Conservation (phyloP, 2,113 vertebrate species). For the Mormoops blainvillei region DNA sequence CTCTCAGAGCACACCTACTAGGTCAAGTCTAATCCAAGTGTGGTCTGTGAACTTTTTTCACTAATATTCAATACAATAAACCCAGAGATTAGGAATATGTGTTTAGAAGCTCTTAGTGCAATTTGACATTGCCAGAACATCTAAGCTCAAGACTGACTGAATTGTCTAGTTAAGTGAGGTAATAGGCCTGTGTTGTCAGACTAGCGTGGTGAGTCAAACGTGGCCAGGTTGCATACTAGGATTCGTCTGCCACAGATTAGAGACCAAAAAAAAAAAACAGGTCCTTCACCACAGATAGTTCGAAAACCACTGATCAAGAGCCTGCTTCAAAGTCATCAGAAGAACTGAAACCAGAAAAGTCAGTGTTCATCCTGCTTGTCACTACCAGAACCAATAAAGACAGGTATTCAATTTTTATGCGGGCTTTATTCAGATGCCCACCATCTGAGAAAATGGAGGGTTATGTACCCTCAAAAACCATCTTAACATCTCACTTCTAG, state of each 20-base stretch:
- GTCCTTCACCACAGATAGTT: background rate
- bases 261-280: background rate
- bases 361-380: no score
- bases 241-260: background rate
- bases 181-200: background rate
- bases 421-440: no score
- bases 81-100: background rate
- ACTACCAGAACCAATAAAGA: no score
- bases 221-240: background rate
- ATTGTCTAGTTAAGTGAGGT: background rate
- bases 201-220: background rate
- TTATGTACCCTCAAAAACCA: no score
- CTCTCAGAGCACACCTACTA: background rate
- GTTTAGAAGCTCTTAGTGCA: background rate
- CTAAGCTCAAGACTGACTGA: background rate
- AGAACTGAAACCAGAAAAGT: background rate
- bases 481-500: no score
- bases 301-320: background rate
- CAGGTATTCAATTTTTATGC: no score
- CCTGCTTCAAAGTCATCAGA: background rate
- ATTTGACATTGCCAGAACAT: background rate
- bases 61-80: background rate
- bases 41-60: background rate
- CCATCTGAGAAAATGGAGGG: no score
- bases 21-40: background rate